phyloP scores from a whole-genome alignment of 2,888 invertebrate genomes.

The Caenorhabditis drosophilae region DNA sequence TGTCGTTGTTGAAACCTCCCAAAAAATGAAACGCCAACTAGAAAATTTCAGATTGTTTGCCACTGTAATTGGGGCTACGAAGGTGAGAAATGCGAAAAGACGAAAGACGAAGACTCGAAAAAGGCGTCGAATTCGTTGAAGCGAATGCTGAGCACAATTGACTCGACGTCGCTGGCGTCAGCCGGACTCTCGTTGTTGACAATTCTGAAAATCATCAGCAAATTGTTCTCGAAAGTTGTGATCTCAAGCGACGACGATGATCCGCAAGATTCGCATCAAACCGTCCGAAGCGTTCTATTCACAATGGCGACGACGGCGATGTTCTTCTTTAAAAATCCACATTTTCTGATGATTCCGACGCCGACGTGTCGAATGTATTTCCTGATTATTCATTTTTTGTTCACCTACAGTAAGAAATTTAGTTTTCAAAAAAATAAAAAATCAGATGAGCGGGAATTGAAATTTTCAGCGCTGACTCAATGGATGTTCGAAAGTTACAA shows the following conservation, averaged over 20 bases:
- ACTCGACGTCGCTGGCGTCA: conserved; percentile 5
- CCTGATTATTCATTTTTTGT: conserved; percentile 28
- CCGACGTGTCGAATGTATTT: conserved; percentile 29
- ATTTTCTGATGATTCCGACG: conserved; percentile 14
- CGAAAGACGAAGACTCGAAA: conserved; percentile 4
- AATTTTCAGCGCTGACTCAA: conserved; percentile 26
- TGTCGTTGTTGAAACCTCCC: no score
- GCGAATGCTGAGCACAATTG: conserved; percentile 13
- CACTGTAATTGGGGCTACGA: conserved; percentile 31
- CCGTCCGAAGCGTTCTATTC: conserved; percentile 18
- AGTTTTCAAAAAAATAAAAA: background rate
- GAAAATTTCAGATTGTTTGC: conserved; percentile 12
- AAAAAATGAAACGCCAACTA: no score
- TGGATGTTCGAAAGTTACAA: conserved; percentile 36
- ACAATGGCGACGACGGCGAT: conserved; percentile 24
- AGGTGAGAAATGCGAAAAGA: conserved; percentile 13
- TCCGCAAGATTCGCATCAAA: conserved; percentile 34
- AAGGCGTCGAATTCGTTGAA: background rate
- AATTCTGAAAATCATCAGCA: conserved; percentile 5
- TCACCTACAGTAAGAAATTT: conserved; percentile 10
- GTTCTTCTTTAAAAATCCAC: conserved; percentile 28
- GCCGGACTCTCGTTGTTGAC: conserved; percentile 4
- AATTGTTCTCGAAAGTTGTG: conserved; percentile 16
- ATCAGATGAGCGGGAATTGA: background rate
- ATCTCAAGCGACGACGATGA: conserved; percentile 29